These are phyloP conservation scores for Corythaixoides concolor DNA, from an alignment of 2,113 vertebrate genomes.

Conservation along the genomic window DNA sequence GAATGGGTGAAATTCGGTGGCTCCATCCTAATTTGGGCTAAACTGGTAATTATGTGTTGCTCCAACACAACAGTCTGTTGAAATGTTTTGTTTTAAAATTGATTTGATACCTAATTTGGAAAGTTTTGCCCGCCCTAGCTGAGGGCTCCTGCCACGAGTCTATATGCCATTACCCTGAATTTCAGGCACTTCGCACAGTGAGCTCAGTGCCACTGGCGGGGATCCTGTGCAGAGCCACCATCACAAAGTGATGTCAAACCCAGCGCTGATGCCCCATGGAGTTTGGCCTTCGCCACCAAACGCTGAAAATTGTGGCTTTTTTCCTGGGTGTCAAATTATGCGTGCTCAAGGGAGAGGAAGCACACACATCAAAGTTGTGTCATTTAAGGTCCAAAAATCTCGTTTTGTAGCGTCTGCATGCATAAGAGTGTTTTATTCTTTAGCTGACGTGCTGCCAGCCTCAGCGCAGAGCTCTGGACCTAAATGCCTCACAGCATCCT, in stretches of 20 bases:
- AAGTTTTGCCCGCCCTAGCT: neutral
- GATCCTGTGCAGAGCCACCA: neutral
- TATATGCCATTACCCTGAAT: neutral
- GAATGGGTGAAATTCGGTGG: neutral
- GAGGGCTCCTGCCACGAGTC: neutral
- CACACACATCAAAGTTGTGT: neutral
- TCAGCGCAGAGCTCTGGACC: neutral
- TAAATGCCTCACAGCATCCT: neutral
- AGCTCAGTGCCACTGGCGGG: neutral
- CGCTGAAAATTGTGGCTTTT: neutral
- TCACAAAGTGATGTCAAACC: neutral
- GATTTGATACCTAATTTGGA: neutral
- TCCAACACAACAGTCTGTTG: neutral
- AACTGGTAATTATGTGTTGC: neutral
- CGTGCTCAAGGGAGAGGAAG: neutral
- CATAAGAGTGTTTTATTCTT: neutral
- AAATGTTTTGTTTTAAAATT: neutral
- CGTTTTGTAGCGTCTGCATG: neutral
- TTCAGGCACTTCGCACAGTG: neutral
- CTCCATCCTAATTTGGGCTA: neutral
- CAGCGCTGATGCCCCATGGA: neutral
- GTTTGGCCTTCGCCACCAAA: neutral
- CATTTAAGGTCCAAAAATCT: neutral
- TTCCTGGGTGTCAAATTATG: neutral
- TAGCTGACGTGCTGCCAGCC: neutral